Percentiles rank a stretch among this genome's conserved stretches.
Conservation (phyloP, 2,888 invertebrate genomes). For the Ectemnius continuus region DNA sequence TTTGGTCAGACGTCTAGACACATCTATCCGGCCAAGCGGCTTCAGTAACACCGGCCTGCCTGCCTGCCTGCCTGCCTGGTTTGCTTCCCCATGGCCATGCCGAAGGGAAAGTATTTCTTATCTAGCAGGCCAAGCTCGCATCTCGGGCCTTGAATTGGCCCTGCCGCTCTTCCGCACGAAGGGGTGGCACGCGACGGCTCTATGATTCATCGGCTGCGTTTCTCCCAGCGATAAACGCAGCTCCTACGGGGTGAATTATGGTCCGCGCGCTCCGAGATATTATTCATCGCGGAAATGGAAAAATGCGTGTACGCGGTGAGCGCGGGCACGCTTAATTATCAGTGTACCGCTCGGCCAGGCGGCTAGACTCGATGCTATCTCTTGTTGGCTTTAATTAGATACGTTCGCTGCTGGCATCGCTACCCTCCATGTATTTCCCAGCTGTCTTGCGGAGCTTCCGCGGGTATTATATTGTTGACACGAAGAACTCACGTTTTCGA, state of each 20-base stretch:
- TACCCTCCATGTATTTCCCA: too few relatives aligned
- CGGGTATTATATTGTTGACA: too few relatives aligned
- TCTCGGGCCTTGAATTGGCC: constrained; percentile 22
- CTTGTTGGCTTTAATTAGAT: background rate
- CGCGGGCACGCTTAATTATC: background rate
- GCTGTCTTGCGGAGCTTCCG: too few relatives aligned
- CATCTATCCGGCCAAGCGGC: constrained; percentile 60
- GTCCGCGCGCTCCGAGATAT: constrained; percentile 9
- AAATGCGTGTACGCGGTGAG: background rate
- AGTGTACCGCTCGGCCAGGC: background rate
- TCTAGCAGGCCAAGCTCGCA: constrained; percentile 22
- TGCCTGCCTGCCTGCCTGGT: background rate
- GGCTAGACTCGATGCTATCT: background rate
- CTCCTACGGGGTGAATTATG: constrained; percentile 9
- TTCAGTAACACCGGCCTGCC: constrained; percentile 5
- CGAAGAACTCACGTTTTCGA: too few relatives aligned
- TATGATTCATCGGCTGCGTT: constrained; percentile 18
- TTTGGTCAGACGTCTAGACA: constrained; percentile 75
- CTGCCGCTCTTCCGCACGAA: constrained; percentile 9
- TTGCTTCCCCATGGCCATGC: constrained; percentile 22
- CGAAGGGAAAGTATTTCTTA: constrained; percentile 51
- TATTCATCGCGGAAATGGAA: background rate
- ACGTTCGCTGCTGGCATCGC: too few relatives aligned
- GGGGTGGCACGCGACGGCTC: background rate
- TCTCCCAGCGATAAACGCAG: constrained; percentile 11